These are phyloP conservation scores for Odontothrips loti DNA, from an alignment of 2,888 invertebrate species.

Conservation along the genomic window DNA sequence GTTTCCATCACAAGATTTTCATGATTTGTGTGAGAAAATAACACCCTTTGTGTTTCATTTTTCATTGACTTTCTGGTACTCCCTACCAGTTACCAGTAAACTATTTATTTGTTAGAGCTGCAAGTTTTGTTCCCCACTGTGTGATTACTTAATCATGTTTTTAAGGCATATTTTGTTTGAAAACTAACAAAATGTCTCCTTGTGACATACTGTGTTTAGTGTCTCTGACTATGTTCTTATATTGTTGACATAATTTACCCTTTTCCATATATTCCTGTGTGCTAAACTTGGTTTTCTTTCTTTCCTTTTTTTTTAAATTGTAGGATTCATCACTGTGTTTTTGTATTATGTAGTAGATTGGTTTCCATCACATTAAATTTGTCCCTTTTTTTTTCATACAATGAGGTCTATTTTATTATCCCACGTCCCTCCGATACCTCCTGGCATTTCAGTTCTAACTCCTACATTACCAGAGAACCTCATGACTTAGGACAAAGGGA, in stretches of 20 bases:
- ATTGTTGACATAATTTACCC: no score
- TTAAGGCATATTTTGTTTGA: no score
- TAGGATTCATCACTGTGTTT: neutral
- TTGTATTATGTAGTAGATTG: neutral
- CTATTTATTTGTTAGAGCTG: no score
- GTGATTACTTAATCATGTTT: no score
- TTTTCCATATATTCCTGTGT: neutral
- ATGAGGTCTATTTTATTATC: conserved; percentile 25
- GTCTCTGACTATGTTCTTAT: no score
- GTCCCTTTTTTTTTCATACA: conserved; percentile 16
- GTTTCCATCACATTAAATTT: neutral
- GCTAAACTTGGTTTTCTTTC: neutral
- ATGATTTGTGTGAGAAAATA: no score
- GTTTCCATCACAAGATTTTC: neutral
- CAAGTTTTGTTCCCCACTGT: no score
- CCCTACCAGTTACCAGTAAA: no score
- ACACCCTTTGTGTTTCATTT: neutral
- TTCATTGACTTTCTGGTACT: neutral
- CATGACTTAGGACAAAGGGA: neutral
- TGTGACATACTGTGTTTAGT: no score
- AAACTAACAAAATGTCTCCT: no score
- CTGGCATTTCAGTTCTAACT: no score
- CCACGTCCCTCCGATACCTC: conserved; percentile 9
- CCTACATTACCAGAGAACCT: no score
- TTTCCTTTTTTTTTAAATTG: neutral